Conservation (phyloP, 1,140 invertebrate species). For the Olivierus martensii region DNA sequence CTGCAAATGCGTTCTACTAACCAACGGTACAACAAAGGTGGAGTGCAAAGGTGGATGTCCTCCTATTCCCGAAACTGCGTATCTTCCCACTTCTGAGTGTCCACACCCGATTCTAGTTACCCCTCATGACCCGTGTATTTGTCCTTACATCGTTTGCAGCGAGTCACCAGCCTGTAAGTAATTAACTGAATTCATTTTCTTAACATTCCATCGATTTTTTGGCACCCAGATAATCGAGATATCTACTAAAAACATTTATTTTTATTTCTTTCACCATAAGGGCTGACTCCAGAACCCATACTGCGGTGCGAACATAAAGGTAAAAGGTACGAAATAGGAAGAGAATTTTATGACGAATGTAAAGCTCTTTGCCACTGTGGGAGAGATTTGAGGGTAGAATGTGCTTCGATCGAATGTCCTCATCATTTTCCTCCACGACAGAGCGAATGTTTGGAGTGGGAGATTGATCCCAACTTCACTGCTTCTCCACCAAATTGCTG, state of each 20-base stretch:
- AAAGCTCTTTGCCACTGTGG: slow-evolving; percentile 52
- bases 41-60: slow-evolving; percentile 20
- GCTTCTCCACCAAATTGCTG: slow-evolving; percentile 65
- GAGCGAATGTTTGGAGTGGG: slow-evolving; percentile 67
- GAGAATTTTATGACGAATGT: slow-evolving; percentile 56
- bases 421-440: slow-evolving; percentile 31
- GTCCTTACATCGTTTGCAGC: slow-evolving; percentile 21
- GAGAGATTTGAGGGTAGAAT: slow-evolving; percentile 44
- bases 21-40: slow-evolving; percentile 11
- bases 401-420: slow-evolving; percentile 37
- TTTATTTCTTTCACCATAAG: no score
- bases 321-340: slow-evolving; percentile 40
- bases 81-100: slow-evolving; percentile 12
- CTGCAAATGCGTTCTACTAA: slow-evolving; percentile 11
- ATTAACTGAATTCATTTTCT: background rate
- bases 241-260: no score
- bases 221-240: no score
- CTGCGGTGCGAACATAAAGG: slow-evolving; percentile 41
- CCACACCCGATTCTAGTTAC: slow-evolving; percentile 16
- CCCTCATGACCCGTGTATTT: slow-evolving; percentile 17
- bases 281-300: background rate
- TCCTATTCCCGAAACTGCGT: slow-evolving; percentile 3
- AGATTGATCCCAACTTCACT: slow-evolving; percentile 48
- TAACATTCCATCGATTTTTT: no score
- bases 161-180: slow-evolving; percentile 11